phyloP scores from a whole-genome alignment of 2,113 vertebrate species.

The Motacilla tschutschensis region DNA sequence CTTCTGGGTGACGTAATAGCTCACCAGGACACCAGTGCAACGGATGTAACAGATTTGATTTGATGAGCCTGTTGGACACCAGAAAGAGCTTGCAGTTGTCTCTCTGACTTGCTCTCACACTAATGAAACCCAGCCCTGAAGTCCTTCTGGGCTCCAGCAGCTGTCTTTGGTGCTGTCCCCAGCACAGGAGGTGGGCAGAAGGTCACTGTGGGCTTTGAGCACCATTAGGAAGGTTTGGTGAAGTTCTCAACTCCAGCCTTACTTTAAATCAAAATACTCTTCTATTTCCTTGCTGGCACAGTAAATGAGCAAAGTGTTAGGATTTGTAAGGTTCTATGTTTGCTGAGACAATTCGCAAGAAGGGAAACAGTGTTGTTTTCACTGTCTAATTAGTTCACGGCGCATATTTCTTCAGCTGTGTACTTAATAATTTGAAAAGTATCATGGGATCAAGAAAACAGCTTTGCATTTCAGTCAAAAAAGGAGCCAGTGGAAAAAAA shows the following conservation, averaged over 20 bases:
- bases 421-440: neutral
- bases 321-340: neutral
- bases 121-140: conserved; percentile 29
- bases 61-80: conserved; percentile 27
- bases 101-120: neutral
- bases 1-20: conserved; percentile 39
- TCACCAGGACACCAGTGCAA: conserved; percentile 26
- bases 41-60: conserved; percentile 41
- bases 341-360: neutral
- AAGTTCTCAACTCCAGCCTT: neutral
- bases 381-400: neutral
- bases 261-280: neutral
- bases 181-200: neutral
- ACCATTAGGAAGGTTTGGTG: neutral
- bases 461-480: neutral
- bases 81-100: neutral
- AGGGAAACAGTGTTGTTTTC: conserved; percentile 9
- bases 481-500: neutral
- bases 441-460: neutral
- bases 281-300: neutral
- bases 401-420: neutral
- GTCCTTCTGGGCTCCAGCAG: neutral
- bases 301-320: neutral
- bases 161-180: neutral
- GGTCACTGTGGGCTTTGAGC: neutral